phyloP scores from a whole-genome alignment of 2,113 vertebrate species.

The Thryonomys swinderianus region DNA sequence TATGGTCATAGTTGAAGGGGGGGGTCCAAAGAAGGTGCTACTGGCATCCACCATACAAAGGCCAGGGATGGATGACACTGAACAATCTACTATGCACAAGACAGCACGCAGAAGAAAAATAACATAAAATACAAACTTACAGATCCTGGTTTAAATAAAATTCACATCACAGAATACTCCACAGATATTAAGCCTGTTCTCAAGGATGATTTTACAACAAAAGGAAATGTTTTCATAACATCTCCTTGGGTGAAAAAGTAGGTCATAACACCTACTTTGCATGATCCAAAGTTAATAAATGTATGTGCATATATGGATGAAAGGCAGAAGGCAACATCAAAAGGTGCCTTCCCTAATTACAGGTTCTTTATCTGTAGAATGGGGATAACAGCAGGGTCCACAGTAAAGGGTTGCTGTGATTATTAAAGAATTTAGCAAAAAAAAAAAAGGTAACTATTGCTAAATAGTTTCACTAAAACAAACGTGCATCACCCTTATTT shows the following conservation, averaged over 20 bases:
- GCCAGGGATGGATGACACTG: not conserved
- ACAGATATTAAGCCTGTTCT: not conserved
- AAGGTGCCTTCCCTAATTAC: not conserved
- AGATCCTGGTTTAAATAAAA: not conserved
- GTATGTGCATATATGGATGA: fast-evolving
- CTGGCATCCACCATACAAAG: not conserved
- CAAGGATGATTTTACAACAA: slow-evolving; percentile 11
- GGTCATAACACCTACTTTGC: slow-evolving; percentile 30
- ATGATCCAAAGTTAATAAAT: slow-evolving; percentile 34
- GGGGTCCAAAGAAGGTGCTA: not conserved
- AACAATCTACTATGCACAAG: not conserved
- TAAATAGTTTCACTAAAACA: not conserved
- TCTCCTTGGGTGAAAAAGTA: not conserved
- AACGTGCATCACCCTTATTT: slow-evolving; percentile 17
- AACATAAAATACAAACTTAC: not conserved
- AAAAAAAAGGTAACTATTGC: not conserved
- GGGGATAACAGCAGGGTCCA: not conserved
- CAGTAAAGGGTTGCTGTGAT: not conserved
- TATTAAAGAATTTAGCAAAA: not conserved
- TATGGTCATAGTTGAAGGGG: not conserved
- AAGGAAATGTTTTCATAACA: not conserved
- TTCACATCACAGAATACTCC: not conserved
- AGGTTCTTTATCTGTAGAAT: not conserved
- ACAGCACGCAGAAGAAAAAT: not conserved
- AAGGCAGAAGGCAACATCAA: not conserved